phyloP scores from a whole-genome alignment of 1,140 invertebrate species.

The Galleria mellonella region DNA sequence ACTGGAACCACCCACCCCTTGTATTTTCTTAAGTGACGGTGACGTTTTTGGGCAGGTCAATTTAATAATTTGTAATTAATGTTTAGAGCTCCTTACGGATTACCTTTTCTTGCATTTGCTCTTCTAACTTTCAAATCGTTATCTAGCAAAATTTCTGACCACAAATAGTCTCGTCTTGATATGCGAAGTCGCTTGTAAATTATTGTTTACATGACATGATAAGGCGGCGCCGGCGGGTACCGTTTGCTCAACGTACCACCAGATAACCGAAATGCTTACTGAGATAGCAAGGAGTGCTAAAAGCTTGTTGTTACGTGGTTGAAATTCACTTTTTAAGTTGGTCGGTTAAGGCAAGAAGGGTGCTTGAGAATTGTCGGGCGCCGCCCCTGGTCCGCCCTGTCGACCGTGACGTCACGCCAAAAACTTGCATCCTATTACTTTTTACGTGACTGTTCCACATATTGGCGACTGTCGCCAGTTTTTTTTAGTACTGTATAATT shows the following conservation, averaged over 20 bases:
- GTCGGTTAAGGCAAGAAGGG: slow-evolving; percentile 29
- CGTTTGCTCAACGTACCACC: slow-evolving; percentile 31
- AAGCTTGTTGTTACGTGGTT: slow-evolving; percentile 52
- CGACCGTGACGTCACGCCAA: slow-evolving; percentile 60
- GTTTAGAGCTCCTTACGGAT: not conserved
- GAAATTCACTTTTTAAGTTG: slow-evolving; percentile 45
- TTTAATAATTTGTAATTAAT: too few relatives aligned
- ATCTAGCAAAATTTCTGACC: slow-evolving; percentile 54
- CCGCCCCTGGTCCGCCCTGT: slow-evolving; percentile 62
- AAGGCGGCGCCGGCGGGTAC: slow-evolving; percentile 64
- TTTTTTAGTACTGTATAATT: slow-evolving; percentile 61
- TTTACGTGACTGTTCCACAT: slow-evolving; percentile 61
- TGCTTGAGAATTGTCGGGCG: slow-evolving; percentile 38
- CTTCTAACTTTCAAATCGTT: slow-evolving; percentile 8
- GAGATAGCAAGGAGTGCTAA: slow-evolving; percentile 50
- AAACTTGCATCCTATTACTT: slow-evolving; percentile 52
- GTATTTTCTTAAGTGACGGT: slow-evolving; percentile 15
- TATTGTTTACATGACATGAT: slow-evolving; percentile 58
- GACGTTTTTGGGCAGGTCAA: slow-evolving; percentile 3
- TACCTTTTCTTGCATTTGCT: too few relatives aligned
- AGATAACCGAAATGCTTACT: slow-evolving; percentile 45
- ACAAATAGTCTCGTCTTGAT: slow-evolving; percentile 49
- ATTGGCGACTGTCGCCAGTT: slow-evolving; percentile 69
- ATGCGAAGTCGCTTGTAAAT: slow-evolving; percentile 57
- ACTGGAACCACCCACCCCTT: slow-evolving; percentile 5